Percentiles rank a stretch among this genome's conserved stretches.
These are phyloP conservation scores for Xestia rhomboidea DNA, from an alignment of 2,888 invertebrate species.

Conservation along the genomic window DNA sequence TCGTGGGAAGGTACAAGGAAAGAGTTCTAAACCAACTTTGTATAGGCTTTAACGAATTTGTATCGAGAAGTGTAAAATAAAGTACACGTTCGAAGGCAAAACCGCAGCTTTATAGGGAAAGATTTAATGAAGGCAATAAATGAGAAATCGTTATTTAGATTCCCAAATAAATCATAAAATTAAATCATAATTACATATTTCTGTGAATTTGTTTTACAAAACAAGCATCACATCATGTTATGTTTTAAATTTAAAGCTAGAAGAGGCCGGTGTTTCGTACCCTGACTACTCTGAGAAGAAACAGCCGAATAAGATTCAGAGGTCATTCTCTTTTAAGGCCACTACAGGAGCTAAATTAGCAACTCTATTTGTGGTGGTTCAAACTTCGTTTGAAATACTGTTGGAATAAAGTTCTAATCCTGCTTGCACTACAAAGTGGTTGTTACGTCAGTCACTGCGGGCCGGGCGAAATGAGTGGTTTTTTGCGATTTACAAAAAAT, in stretches of 20 bases:
- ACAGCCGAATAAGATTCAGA: background rate
- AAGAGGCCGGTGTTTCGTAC: background rate
- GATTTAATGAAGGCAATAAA: background rate
- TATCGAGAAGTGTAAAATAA: constrained; percentile 1
- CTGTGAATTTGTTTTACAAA: no score
- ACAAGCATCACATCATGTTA: no score
- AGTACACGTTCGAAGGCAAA: background rate
- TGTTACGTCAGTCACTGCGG: no score
- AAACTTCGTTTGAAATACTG: no score
- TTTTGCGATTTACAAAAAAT: no score
- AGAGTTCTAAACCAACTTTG: constrained; percentile 18
- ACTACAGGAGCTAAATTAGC: no score
- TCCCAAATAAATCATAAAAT: background rate
- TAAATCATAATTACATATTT: no score
- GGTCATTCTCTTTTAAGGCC: no score
- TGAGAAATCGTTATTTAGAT: background rate
- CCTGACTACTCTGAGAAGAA: background rate
- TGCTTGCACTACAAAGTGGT: no score
- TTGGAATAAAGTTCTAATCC: no score
- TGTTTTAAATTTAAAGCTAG: background rate
- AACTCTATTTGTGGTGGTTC: no score
- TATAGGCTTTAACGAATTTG: constrained; percentile 10
- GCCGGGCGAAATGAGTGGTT: no score
- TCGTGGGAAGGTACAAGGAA: constrained; percentile 19
- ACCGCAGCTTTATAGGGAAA: background rate